Evolutionary conservation across 2,888 invertebrate genomes (phyloP).

Genomic region (Cosmia trapezina): DNA sequence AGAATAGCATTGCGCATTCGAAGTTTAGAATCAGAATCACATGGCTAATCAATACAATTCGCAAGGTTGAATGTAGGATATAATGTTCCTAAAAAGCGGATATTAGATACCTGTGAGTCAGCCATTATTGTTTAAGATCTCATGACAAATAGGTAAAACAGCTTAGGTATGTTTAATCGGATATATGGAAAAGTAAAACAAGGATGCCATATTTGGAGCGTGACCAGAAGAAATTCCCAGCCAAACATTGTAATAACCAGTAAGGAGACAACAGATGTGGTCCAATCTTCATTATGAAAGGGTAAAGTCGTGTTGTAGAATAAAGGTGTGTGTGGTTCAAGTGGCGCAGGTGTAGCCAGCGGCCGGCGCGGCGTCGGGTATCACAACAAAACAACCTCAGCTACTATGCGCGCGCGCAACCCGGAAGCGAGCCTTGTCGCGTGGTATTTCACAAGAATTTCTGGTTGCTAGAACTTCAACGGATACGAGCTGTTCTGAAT

Average conservation of each 20-base stretch:
- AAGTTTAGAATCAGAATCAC: too few species aligned
- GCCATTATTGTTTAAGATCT: neutral
- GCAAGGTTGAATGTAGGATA: neutral
- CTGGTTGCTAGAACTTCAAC: slow-evolving; percentile 61
- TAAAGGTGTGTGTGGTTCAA: slow-evolving; percentile 53
- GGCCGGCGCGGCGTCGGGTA: slow-evolving; percentile 67
- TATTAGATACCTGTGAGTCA: neutral
- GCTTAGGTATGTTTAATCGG: neutral
- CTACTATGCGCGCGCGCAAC: slow-evolving; percentile 69
- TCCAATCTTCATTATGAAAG: slow-evolving; percentile 41
- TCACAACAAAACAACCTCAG: slow-evolving; percentile 82
- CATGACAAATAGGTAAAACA: neutral
- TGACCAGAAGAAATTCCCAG: slow-evolving; percentile 18
- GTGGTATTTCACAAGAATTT: slow-evolving; percentile 74
- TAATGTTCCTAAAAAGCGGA: too few species aligned
- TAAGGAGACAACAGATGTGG: slow-evolving; percentile 20
- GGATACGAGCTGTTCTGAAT: slow-evolving; percentile 38
- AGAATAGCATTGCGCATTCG: too few species aligned
- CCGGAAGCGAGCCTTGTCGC: slow-evolving; percentile 72
- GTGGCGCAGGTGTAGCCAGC: slow-evolving; percentile 70
- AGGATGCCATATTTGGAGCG: slow-evolving; percentile 19
- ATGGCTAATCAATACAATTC: too few species aligned
- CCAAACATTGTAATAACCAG: neutral
- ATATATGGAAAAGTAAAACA: slow-evolving; percentile 13
- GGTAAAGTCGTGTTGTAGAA: slow-evolving; percentile 41